Evolutionary conservation across 92 coral and sea anemone species (phyloP).

Genomic region (Montipora capitata): DNA sequence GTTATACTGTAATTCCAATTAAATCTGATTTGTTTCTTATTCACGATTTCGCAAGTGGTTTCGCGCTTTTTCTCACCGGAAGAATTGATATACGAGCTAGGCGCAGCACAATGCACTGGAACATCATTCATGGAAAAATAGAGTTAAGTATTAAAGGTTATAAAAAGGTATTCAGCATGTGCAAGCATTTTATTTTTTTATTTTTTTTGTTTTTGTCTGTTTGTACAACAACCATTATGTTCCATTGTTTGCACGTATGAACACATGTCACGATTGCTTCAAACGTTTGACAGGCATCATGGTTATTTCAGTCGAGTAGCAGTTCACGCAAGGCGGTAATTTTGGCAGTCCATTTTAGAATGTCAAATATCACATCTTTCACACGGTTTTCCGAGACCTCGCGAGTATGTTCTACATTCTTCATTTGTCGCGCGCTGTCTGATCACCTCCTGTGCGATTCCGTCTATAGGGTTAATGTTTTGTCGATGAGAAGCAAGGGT

Average conservation of each 20-base stretch:
- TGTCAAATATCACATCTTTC: neutral
- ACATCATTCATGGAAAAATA: conserved; percentile 4
- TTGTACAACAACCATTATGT: conserved; percentile 11
- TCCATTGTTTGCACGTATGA: neutral
- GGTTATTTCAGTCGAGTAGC: conserved; percentile 6
- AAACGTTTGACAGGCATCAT: conserved; percentile 1
- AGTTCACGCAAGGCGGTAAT: neutral
- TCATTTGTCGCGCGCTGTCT: too few relatives aligned
- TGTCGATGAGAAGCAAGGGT: too few relatives aligned
- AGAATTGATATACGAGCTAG: neutral
- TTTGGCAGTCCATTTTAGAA: neutral
- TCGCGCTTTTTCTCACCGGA: neutral
- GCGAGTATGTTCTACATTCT: neutral
- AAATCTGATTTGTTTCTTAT: neutral
- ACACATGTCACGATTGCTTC: conserved; percentile 2
- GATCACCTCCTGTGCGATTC: too few relatives aligned
- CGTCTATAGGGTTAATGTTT: too few relatives aligned
- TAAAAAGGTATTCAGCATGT: neutral
- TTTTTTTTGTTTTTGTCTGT: neutral
- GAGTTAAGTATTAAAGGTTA: neutral
- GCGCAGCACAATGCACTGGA: neutral
- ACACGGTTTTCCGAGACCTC: neutral
- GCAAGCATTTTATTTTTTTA: neutral
- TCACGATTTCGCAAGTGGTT: neutral
- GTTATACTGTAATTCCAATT: neutral